phyloP scores from a whole-genome alignment of 2,888 invertebrate species.

The Listrodromus nycthemerus region DNA sequence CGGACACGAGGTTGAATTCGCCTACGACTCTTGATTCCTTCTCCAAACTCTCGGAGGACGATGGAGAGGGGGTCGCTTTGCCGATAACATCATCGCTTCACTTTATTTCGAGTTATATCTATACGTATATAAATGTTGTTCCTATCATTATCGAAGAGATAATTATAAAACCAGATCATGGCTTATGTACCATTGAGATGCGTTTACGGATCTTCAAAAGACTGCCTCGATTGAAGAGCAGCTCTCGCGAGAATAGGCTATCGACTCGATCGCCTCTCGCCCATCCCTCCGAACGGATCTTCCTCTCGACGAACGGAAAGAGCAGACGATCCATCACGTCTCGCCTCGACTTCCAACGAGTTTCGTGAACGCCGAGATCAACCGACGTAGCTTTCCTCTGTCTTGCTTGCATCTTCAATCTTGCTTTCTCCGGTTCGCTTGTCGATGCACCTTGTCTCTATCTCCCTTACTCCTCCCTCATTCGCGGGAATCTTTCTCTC shows the following conservation, averaged over 20 bases:
- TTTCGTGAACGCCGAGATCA: conserved; percentile 63
- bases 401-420: conserved; percentile 63
- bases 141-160: neutral
- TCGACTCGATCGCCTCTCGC: conserved; percentile 26
- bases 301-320: conserved; percentile 49
- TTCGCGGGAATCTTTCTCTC: conserved; percentile 45
- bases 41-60: conserved; percentile 10
- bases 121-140: neutral
- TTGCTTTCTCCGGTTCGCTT: conserved; percentile 58
- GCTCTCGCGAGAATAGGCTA: conserved; percentile 35
- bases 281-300: conserved; percentile 37
- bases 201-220: neutral
- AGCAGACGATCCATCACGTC: conserved; percentile 62
- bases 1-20: conserved; percentile 25
- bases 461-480: conserved; percentile 40
- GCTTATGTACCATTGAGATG: neutral
- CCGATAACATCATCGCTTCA: conserved; percentile 13
- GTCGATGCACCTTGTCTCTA: conserved; percentile 24
- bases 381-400: conserved; percentile 52
- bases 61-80: neutral
- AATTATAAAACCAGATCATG: neutral
- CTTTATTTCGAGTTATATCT: neutral
- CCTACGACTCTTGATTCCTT: conserved; percentile 15
- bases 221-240: conserved; percentile 2
- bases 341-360: conserved; percentile 55